Conservation (phyloP, 2,888 invertebrate genomes). For the Pterostichus niger region DNA sequence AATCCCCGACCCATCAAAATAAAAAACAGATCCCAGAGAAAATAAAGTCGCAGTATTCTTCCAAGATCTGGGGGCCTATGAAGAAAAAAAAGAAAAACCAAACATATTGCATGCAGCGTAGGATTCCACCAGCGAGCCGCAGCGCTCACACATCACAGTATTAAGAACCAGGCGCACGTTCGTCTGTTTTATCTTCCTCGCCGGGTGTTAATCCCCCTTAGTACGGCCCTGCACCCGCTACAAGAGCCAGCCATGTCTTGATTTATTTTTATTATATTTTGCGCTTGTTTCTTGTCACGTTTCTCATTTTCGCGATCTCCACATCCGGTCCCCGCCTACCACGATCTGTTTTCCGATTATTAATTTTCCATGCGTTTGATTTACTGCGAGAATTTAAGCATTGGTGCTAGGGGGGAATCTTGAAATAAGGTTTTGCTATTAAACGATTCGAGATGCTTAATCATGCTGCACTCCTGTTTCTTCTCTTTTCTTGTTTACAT, state of each 20-base stretch:
- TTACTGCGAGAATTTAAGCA: conserved; percentile 68
- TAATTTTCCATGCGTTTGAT: conserved; percentile 72
- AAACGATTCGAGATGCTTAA: conserved; percentile 9
- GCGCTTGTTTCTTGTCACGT: conserved; percentile 72
- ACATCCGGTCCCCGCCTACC: conserved; percentile 69
- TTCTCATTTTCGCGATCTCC: conserved; percentile 71
- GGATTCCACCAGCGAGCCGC: conserved; percentile 1
- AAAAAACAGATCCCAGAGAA: conserved; percentile 46
- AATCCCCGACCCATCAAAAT: conserved; percentile 13
- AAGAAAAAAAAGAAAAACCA: conserved; percentile 9
- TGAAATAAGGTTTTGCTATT: conserved; percentile 7
- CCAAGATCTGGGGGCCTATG: conserved; percentile 3
- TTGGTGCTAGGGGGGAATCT: conserved; percentile 26
- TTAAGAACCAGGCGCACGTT: conserved; percentile 51
- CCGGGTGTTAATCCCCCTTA: conserved; percentile 61
- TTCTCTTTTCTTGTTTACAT: conserved; percentile 10
- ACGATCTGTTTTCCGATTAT: conserved; percentile 72
- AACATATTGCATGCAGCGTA: conserved; percentile 38
- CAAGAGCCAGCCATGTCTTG: conserved; percentile 68
- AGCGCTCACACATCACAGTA: conserved; percentile 52
- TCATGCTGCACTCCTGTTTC: not conserved
- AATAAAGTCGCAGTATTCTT: conserved; percentile 48
- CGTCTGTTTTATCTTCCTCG: conserved; percentile 60
- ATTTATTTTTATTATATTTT: conserved; percentile 71
- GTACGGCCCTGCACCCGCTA: conserved; percentile 24